Evolutionary conservation across 2,797 vertebrate genomes (phyloP).

Genomic region (Oryzias dopingdopingensis): DNA sequence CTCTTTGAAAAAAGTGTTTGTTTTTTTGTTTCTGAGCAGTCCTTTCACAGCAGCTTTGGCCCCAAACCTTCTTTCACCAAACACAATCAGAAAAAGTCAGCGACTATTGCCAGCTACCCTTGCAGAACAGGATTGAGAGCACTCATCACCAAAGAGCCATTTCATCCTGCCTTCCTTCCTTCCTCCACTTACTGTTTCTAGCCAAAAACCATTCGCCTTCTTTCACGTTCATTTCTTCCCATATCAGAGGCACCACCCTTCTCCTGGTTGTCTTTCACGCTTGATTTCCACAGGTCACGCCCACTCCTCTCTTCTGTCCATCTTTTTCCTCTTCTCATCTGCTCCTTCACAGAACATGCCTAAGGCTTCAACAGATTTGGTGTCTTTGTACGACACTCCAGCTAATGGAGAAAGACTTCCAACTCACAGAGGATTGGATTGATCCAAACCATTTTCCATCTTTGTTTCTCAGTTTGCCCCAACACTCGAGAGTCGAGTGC

Average conservation of each 20-base stretch:
- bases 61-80: conserved; percentile 32
- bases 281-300: conserved; percentile 33
- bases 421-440: conserved; percentile 27
- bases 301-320: conserved; percentile 14
- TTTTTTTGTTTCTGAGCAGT: conserved; percentile 13
- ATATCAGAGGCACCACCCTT: conserved; percentile 11
- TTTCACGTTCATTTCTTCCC: conserved; percentile 39
- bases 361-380: conserved; percentile 14
- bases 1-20: conserved; percentile 20
- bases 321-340: conserved; percentile 22
- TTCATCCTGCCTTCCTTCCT: conserved; percentile 47
- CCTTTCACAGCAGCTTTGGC: conserved; percentile 48
- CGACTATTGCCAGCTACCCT: conserved; percentile 54
- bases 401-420: conserved; percentile 34
- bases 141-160: conserved; percentile 47
- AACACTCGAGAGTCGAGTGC: not conserved
- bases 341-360: conserved; percentile 23
- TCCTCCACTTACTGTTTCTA: conserved; percentile 36
- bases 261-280: conserved; percentile 39
- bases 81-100: conserved; percentile 46
- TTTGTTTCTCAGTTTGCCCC: conserved; percentile 28
- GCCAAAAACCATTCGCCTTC: conserved; percentile 38
- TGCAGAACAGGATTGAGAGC: conserved; percentile 51
- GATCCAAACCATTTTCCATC: conserved; percentile 12
- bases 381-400: conserved; percentile 27